These are phyloP conservation scores for Chunga burmeisteri DNA, from an alignment of 2,113 vertebrate genomes.

Conservation along the genomic window DNA sequence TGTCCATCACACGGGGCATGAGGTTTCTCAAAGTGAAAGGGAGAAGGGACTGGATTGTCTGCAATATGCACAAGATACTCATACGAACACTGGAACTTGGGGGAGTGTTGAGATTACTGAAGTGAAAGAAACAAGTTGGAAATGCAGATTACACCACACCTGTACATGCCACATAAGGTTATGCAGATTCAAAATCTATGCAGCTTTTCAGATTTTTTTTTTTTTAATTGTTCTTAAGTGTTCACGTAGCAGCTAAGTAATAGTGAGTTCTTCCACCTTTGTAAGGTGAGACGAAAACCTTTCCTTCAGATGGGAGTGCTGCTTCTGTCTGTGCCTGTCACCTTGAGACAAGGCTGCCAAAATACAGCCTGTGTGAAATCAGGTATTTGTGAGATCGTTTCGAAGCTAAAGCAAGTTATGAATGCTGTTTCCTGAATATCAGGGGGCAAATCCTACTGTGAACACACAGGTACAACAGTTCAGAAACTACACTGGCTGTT, in stretches of 20 bases:
- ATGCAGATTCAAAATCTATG: background rate
- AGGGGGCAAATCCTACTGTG: background rate
- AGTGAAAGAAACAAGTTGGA: background rate
- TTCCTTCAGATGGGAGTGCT: background rate
- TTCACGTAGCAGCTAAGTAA: background rate
- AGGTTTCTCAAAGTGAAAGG: background rate
- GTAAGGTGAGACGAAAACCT: background rate
- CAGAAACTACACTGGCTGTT: background rate
- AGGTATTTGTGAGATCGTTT: background rate
- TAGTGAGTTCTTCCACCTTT: background rate
- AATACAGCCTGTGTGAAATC: background rate
- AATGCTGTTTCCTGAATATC: background rate
- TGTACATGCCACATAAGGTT: background rate
- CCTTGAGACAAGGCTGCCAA: background rate
- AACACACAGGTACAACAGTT: background rate
- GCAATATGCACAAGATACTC: background rate
- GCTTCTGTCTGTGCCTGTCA: background rate
- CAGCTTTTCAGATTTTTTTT: background rate
- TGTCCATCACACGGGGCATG: background rate
- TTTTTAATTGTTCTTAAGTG: background rate
- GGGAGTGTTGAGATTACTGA: background rate
- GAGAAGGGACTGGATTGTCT: background rate
- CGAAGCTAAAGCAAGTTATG: background rate
- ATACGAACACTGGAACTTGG: background rate
- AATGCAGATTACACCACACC: background rate